Evolutionary conservation across 2,888 invertebrate species (phyloP).

Genomic region (Brachycybe producta): DNA sequence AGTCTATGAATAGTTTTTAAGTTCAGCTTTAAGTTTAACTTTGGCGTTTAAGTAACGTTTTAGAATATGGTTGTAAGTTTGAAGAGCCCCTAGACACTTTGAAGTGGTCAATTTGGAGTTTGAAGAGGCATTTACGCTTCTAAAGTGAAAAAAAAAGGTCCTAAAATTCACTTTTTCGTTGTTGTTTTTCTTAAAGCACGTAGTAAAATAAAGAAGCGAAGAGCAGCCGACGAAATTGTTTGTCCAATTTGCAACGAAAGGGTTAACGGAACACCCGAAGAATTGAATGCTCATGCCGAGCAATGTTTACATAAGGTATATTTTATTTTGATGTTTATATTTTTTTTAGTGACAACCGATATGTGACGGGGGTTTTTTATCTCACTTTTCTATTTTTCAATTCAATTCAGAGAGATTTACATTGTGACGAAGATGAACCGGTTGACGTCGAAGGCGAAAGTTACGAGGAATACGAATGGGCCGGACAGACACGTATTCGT

Average conservation of each 20-base stretch:
- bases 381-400: background rate
- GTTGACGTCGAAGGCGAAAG: slow-evolving; percentile 46
- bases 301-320: slow-evolving; percentile 49
- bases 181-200: too few species aligned
- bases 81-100: too few species aligned
- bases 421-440: slow-evolving; percentile 57
- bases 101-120: too few species aligned
- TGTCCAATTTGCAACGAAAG: slow-evolving; percentile 73
- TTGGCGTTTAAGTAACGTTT: too few species aligned
- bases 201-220: slow-evolving; percentile 54
- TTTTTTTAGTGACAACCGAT: background rate
- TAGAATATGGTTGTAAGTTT: too few species aligned
- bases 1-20: too few species aligned
- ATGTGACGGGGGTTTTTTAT: background rate
- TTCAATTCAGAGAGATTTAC: slow-evolving; percentile 31
- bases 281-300: slow-evolving; percentile 59
- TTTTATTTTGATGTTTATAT: background rate
- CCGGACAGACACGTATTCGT: slow-evolving; percentile 59
- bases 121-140: too few species aligned
- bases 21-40: too few species aligned
- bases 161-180: too few species aligned
- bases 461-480: slow-evolving; percentile 82
- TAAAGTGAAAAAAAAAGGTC: background rate
- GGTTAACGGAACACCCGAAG: slow-evolving; percentile 46
- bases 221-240: slow-evolving; percentile 42